Evolutionary conservation across 1,140 invertebrate species (phyloP), one percentile per base, ranked within the genome.

Genomic region (Coelopa frigida): DNA sequence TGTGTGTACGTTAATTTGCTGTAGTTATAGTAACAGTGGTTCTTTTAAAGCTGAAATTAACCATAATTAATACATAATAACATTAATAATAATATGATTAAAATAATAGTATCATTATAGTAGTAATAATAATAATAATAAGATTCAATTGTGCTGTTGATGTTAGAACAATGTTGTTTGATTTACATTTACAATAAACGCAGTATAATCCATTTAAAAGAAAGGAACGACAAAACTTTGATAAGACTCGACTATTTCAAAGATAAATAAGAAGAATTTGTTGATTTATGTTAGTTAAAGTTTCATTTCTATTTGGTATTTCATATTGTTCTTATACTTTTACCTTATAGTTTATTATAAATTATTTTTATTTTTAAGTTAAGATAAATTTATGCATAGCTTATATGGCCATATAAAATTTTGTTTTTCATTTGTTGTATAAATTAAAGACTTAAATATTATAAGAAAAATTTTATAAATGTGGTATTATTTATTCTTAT

Each of bases 401-500:
- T 44, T 44, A 35, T 32, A 44, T 35, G 42, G 42, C 29, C 42
- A 44, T 43, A 43, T 44, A 44, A 44, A 44, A 44, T 44, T 44
- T 44, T 29, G 27, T 44, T 27, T 18, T 44, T 31, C 35, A 44
- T 15, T 44, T 44, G n/a, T 44, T 44, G 23, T 43, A 42, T 15
- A 38, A 43, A 49, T 36, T 49, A 44, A 49, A 27, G 31, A 20
- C 42, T 44, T 44, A 44, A 49, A 49, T 38, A 38, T 49, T 44
- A 49, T 49, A 44, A 49, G 36, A 44, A 26, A 44, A 36, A 27
- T 12, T 41, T 42, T 27, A 41, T 48, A 35, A 15, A 37, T 46
- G 31, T 46, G 36, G 33, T 44, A 33, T 44, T 44, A 32, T 23
- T 37, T 14, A 22, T 32, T 15, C n/a, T 46, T 46, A 14, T 46